Conservation (phyloP, 1,140 invertebrate species). For the Panonychus citri region DNA sequence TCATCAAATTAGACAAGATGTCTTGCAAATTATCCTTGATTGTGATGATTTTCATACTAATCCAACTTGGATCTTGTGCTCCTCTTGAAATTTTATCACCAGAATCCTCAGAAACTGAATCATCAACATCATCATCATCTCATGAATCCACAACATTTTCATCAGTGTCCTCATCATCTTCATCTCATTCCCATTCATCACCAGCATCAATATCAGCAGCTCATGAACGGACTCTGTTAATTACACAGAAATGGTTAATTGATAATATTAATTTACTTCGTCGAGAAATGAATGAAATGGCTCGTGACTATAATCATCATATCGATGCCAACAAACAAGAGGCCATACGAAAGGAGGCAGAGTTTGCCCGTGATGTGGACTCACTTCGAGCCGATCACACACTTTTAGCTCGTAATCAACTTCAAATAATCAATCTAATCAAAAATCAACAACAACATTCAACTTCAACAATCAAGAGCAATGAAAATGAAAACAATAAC, state of each 20-base stretch:
- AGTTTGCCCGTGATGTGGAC: constrained; percentile 2
- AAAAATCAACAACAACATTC: constrained; percentile 1
- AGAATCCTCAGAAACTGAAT: background rate
- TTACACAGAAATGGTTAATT: constrained; percentile 12
- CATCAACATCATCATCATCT: background rate
- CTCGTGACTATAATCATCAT: constrained; percentile 3
- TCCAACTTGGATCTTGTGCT: background rate
- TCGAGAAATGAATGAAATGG: constrained; percentile 8
- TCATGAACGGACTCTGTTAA: constrained; percentile 8
- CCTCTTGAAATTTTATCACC: background rate
- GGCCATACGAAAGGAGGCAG: background rate
- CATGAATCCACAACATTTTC: background rate
- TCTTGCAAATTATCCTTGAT: too few relatives aligned
- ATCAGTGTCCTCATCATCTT: background rate
- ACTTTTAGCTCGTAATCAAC: constrained; percentile 7
- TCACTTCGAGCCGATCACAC: constrained; percentile 5
- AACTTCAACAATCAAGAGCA: background rate
- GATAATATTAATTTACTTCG: constrained; percentile 9
- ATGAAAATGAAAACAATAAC: background rate
- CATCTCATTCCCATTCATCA: background rate
- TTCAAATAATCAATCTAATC: constrained; percentile 9
- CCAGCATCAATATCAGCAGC: background rate
- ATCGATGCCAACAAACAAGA: background rate
- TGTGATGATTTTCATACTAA: background rate
- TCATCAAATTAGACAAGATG: too few relatives aligned